A percentile compares a stretch with the other conserved stretches of the same genome.
Evolutionary conservation across 2,888 invertebrate species (phyloP).

Genomic region (Trichopoda pennipes): DNA sequence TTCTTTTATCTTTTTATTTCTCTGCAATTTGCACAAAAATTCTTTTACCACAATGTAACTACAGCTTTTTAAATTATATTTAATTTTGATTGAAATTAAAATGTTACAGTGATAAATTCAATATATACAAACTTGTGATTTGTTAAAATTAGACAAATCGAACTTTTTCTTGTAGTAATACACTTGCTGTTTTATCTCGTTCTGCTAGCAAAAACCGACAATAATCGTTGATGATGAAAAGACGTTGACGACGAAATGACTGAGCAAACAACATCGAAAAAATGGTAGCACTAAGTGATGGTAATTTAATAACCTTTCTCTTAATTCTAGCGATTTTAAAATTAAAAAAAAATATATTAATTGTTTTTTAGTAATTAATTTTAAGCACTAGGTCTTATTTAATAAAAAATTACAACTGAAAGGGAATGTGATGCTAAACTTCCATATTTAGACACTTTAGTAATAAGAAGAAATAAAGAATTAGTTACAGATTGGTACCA

Average conservation of each 20-base stretch:
- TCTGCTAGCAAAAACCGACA: slow-evolving; percentile 61
- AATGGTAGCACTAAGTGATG: slow-evolving; percentile 28
- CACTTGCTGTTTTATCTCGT: slow-evolving; percentile 60
- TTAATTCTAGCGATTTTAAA: slow-evolving; percentile 18
- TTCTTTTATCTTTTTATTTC: slow-evolving; percentile 22
- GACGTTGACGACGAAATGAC: slow-evolving; percentile 47
- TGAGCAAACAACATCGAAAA: slow-evolving; percentile 27
- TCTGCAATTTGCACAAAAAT: slow-evolving; percentile 23
- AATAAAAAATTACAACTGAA: too few species aligned
- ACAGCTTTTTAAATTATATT: slow-evolving; percentile 12
- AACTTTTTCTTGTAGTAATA: slow-evolving; percentile 37
- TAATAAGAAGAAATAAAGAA: too few species aligned
- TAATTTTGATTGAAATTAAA: slow-evolving; percentile 45
- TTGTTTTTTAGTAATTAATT: too few species aligned
- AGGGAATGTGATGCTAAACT: too few species aligned
- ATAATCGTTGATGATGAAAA: slow-evolving; percentile 57
- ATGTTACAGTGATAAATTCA: slow-evolving; percentile 36
- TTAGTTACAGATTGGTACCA: too few species aligned
- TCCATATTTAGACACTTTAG: too few species aligned
- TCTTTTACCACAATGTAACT: slow-evolving; percentile 25
- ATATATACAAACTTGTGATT: slow-evolving; percentile 8
- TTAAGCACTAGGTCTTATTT: too few species aligned
- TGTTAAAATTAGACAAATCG: slow-evolving; percentile 13
- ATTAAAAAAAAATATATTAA: too few species aligned
- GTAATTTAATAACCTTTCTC: background rate